Evolutionary conservation across 2,888 invertebrate species (phyloP).

Genomic region (Melangyna quadrimaculata): DNA sequence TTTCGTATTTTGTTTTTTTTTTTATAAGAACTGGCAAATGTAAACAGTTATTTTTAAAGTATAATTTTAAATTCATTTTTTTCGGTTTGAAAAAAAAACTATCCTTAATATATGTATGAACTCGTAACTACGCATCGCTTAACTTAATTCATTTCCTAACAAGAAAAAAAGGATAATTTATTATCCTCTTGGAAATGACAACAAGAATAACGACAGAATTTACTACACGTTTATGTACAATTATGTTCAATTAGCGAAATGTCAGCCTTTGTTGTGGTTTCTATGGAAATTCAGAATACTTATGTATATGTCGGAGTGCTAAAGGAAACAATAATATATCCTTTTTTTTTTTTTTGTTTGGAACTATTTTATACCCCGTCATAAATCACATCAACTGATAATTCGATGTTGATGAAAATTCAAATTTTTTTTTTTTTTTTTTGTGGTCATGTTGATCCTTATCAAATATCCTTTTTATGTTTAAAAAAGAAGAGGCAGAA

Average conservation of each 20-base stretch:
- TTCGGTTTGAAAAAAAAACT: background rate
- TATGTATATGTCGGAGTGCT: background rate
- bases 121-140: background rate
- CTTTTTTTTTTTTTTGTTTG: background rate
- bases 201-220: too few species aligned
- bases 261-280: background rate
- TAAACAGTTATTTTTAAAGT: background rate
- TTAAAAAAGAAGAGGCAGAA: background rate
- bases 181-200: background rate
- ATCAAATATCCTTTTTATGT: background rate
- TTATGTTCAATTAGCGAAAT: conserved; percentile 7
- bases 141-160: background rate
- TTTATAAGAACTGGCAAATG: background rate
- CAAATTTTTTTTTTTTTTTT: background rate
- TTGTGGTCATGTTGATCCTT: conserved; percentile 15
- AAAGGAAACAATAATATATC: background rate
- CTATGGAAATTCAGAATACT: background rate
- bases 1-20: too few species aligned
- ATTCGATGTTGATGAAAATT: conserved; percentile 4
- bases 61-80: background rate
- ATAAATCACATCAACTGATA: background rate
- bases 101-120: background rate
- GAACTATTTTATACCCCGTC: background rate
- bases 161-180: background rate
- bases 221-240: background rate